Percentiles rank a stretch among this genome's conserved stretches.
Conservation (phyloP, 2,888 invertebrate species). For the Tillus elongatus region DNA sequence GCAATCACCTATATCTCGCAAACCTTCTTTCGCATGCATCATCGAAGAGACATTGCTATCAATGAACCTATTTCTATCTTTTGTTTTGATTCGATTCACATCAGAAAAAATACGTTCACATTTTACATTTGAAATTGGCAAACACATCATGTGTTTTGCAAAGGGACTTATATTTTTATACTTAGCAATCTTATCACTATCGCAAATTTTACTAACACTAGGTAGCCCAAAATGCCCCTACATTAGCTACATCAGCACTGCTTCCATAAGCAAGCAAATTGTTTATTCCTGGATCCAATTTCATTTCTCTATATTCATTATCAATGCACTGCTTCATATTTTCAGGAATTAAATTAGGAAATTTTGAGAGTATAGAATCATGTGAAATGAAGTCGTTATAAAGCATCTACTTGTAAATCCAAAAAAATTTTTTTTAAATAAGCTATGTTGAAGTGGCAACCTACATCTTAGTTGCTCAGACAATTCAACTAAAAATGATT, state of each 20-base stretch:
- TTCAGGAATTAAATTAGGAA: conserved; percentile 12
- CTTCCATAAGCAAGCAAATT: conserved; percentile 12
- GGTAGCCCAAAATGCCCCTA: not conserved
- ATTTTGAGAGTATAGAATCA: conserved; percentile 10
- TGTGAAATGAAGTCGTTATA: conserved; percentile 13
- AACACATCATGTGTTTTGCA: conserved; percentile 14
- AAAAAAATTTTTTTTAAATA: conserved; percentile 13
- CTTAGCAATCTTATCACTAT: conserved; percentile 14
- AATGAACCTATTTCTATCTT: too few species aligned
- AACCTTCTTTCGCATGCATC: too few species aligned
- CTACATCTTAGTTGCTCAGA: conserved; percentile 13
- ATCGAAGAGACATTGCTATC: too few species aligned
- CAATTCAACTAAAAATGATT: conserved; percentile 14
- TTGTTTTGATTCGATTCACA: conserved; percentile 11
- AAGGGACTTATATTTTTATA: conserved; percentile 16
- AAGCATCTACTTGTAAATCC: conserved; percentile 15
- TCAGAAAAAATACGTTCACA: conserved; percentile 16
- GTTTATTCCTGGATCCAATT: conserved; percentile 13
- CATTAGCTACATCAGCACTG: conserved; percentile 3
- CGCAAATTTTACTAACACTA: conserved; percentile 4
- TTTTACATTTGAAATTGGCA: conserved; percentile 12
- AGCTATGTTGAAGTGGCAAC: conserved; percentile 14
- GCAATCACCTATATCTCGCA: too few species aligned
- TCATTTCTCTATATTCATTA: conserved; percentile 16
- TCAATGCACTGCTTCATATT: too few species aligned